Base-by-base conservation (phyloP, 2,888 invertebrate species). In the Athalia cordata region DNA sequence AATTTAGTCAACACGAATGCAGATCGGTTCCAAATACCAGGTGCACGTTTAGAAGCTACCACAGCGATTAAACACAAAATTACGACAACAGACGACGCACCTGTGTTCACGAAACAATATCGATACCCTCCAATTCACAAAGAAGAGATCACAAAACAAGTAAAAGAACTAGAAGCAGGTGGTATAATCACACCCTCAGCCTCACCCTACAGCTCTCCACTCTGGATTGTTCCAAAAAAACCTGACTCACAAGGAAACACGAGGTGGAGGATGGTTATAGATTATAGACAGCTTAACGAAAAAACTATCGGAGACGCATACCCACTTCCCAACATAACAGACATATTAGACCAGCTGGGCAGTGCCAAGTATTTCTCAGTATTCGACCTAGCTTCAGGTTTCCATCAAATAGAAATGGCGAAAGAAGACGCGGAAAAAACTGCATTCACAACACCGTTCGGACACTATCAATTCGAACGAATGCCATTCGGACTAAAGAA, bases 161-260 rank as follows among this genome's bases (percentile, higher is more conserved):
- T 65, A 45, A 43, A 45, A 6, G 47, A 65, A 4, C n/a, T 47
- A 45, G 4, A 47, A 47, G 11, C 45, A n/a, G n/a, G n/a, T 13
- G 11, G 3, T 65, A 45, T 65, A 5, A 65, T 65, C 65, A 9
- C n/a, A 11, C 47, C 65, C 9, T 65, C 65, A 65, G 45, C n/a
- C 11, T 65, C n/a, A 65, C 65, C 47, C 6, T 65, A 62, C 29
- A 62, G 29, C 13, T 62, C 62, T 0, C 29, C 62, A 0, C 29
- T 29, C 29, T 29, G 29, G 29, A 29, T 29, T 2, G 29, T 29
- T 2, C 29, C 29, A 1, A 62, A 62, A 4, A 0, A 62, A 7
- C 29, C 62, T 7, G 62, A 62, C 13, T 62, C 62, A 0, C 13
- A 29, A 8, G 62, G 62, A 6, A 62, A 62, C 5, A 15, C 15